Evolutionary conservation across 2,888 invertebrate genomes (phyloP).

Genomic region (Zele albiditarsus): DNA sequence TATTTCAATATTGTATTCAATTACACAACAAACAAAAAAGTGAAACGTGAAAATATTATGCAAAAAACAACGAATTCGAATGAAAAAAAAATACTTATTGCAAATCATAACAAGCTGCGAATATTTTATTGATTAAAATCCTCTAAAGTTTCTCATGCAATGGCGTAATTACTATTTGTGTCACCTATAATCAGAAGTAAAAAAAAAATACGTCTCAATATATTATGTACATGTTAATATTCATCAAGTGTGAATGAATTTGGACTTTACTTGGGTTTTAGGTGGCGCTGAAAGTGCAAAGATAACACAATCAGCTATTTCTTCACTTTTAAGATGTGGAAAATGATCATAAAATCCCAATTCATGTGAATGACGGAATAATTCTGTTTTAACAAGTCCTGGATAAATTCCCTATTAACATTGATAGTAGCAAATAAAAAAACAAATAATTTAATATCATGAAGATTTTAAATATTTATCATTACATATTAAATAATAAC

Average conservation of each 20-base stretch:
- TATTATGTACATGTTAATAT: not conserved
- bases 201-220: not conserved
- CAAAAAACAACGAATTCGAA: no score
- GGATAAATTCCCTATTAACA: slow-evolving; percentile 77
- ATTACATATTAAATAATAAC: no score
- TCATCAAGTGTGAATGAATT: not conserved
- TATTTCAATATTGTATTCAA: no score
- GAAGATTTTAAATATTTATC: no score
- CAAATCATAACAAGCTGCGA: no score
- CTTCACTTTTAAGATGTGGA: slow-evolving; percentile 64
- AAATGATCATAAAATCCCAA: slow-evolving; percentile 45
- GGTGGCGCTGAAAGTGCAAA: slow-evolving; percentile 66
- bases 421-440: slow-evolving; percentile 18
- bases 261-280: slow-evolving; percentile 42
- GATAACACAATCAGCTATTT: slow-evolving; percentile 70
- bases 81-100: no score
- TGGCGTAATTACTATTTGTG: not conserved
- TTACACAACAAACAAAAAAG: no score
- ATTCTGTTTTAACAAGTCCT: slow-evolving; percentile 77
- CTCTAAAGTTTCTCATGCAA: no score
- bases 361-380: slow-evolving; percentile 59
- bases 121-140: no score
- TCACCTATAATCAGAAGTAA: not conserved
- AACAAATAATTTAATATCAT: not conserved
- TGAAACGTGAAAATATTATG: no score